phyloP scores from a whole-genome alignment of 1,140 invertebrate species.

The Euwallacea fornicatus region DNA sequence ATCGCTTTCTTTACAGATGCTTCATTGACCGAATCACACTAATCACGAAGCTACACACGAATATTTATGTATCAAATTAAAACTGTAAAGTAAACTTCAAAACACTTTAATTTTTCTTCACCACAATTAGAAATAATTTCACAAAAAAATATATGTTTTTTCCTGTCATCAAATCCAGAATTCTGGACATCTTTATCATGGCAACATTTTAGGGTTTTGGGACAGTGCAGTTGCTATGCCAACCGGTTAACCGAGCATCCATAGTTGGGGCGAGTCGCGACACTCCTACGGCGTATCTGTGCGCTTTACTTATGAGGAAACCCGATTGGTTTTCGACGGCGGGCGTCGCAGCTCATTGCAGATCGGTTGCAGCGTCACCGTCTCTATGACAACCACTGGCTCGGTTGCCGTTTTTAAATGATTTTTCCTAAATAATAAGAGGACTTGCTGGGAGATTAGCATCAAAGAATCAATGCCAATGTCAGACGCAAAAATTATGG shows the following conservation, averaged over 20 bases:
- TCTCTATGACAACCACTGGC: constrained; percentile 45
- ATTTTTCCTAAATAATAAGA: constrained; percentile 12
- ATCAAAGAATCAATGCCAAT: background rate
- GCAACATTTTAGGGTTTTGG: constrained; percentile 16
- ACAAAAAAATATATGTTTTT: too few relatives aligned
- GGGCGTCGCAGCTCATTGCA: constrained; percentile 36
- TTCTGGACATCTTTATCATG: background rate
- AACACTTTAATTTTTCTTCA: too few relatives aligned
- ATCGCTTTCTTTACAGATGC: too few relatives aligned
- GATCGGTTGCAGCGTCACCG: constrained; percentile 46
- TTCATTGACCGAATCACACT: too few relatives aligned
- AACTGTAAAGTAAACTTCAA: too few relatives aligned
- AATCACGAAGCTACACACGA: too few relatives aligned
- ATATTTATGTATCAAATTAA: too few relatives aligned
- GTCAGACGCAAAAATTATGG: too few relatives aligned
- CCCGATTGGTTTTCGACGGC: constrained; percentile 20
- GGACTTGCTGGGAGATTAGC: constrained; percentile 1
- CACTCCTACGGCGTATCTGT: background rate
- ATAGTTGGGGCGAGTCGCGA: background rate
- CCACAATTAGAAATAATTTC: too few relatives aligned
- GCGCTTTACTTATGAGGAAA: background rate
- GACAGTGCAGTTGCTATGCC: constrained; percentile 31
- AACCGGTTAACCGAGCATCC: constrained; percentile 20
- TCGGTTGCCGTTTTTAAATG: constrained; percentile 21
- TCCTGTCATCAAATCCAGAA: too few relatives aligned